Evolutionary conservation across 2,113 vertebrate genomes (phyloP).

Genomic region (Shinisaurus crocodilurus): DNA sequence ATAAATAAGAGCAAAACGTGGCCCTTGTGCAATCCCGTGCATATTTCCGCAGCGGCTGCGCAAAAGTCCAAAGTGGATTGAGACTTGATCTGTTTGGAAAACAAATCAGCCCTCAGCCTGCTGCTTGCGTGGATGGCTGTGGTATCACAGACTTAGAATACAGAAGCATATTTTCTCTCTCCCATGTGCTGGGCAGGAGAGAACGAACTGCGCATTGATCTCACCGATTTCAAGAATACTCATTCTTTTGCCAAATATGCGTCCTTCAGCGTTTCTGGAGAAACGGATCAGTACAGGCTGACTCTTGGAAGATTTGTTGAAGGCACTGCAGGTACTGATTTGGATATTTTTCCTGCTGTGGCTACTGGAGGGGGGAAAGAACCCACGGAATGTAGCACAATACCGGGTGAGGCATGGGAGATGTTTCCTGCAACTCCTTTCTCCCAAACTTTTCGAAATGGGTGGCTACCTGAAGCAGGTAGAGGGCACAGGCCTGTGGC

Average conservation of each 20-base stretch:
- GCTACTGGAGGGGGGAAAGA: not conserved
- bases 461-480: too few relatives aligned
- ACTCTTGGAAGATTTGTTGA: constrained; percentile 35
- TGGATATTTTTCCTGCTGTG: not conserved
- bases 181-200: not conserved
- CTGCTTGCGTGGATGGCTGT: not conserved
- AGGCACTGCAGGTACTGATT: constrained; percentile 49
- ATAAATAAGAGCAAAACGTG: not conserved
- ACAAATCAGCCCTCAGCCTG: not conserved
- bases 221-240: constrained; percentile 48
- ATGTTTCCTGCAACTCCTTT: not conserved
- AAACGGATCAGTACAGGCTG: constrained; percentile 41
- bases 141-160: not conserved
- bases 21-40: not conserved
- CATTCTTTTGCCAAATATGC: constrained; percentile 6
- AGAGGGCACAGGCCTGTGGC: too few relatives aligned
- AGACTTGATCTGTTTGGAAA: not conserved
- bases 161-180: not conserved
- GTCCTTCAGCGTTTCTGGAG: constrained; percentile 36
- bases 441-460: too few relatives aligned
- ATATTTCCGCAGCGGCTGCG: not conserved
- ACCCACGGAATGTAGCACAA: not conserved
- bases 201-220: constrained; percentile 36
- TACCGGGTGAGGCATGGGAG: not conserved
- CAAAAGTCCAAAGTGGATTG: not conserved